Evolutionary conservation across 2,888 invertebrate species (phyloP), one percentile per base, ranked within the genome.

Genomic region (Bugulina stolonifera): DNA sequence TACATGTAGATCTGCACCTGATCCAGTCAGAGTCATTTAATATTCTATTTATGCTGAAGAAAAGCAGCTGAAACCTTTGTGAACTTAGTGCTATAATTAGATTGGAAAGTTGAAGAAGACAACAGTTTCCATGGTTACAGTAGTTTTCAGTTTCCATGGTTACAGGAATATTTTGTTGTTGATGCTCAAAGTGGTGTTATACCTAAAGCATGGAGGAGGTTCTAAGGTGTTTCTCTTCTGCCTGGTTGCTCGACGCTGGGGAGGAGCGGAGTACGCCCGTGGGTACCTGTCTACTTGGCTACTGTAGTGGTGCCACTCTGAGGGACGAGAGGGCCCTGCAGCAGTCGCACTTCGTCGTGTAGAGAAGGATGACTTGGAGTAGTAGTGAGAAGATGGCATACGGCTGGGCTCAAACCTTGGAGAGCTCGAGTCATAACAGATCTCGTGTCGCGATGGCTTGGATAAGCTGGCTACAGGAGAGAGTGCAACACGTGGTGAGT

Each of bases 191-290:
- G n/a, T n/a, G n/a, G n/a, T n/a, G n/a, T n/a, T n/a, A n/a, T n/a
- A 64, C 64, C 64, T 64, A 32, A 64, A 64, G 32, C 64, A 64
- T 2, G 64, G 64, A 27, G 64, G 64, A 14, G 64, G 64, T 34
- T 32, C 32, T 32, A 64, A 14, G 10, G 10, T 2, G 18, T 5
- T 32, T 32, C n/a, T 64, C 10, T 5, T 22, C 18, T 2, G 18
- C 2, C 25, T 27, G 5, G 64, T 29, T 27, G 3, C 32, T 3
- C 29, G 5, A 10, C 64, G 32, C 10, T 32, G 32, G 32, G 64
- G 64, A n/a, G 32, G 64, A 29, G 64, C 32, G 32, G 25, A 29
- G 32, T 64, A 64, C 32, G 34, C 64, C 22, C 64, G 64, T 14
- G 10, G 2, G 27, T 5, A 10, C 29, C 32, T 22, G 32, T 32